phyloP scores from a whole-genome alignment of 2,888 invertebrate genomes.

The Ennomos erosarius region DNA sequence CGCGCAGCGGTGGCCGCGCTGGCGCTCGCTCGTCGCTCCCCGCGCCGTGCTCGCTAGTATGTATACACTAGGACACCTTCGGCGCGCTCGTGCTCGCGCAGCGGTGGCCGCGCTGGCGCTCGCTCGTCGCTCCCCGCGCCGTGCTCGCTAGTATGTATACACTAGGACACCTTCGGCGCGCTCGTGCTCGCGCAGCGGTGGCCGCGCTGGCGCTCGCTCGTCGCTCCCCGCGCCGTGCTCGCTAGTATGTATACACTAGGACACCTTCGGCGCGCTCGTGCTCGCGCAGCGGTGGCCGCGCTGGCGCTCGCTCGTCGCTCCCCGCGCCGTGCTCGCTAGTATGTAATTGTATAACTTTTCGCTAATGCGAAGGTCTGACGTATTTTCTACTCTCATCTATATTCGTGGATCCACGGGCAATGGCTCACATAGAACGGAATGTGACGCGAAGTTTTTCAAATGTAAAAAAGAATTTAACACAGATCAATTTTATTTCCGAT shows the following conservation, averaged over 20 bases:
- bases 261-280: too few relatives aligned
- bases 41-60: constrained; percentile 60
- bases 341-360: too few relatives aligned
- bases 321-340: too few relatives aligned
- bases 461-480: too few relatives aligned
- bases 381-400: too few relatives aligned
- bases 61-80: constrained; percentile 46
- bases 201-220: constrained; percentile 55
- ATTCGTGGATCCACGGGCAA: too few relatives aligned
- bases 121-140: constrained; percentile 59
- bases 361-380: too few relatives aligned
- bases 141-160: constrained; percentile 53
- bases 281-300: too few relatives aligned
- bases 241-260: constrained; percentile 40
- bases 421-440: too few relatives aligned
- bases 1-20: constrained; percentile 67
- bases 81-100: constrained; percentile 66
- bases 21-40: constrained; percentile 57
- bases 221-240: constrained; percentile 65
- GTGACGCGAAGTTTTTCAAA: too few relatives aligned
- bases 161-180: constrained; percentile 56
- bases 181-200: constrained; percentile 70
- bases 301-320: too few relatives aligned
- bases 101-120: constrained; percentile 62
- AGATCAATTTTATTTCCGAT: too few relatives aligned